Base-by-base conservation (phyloP, 1,140 invertebrate species). In the Drosophila lacteicornis region DNA sequence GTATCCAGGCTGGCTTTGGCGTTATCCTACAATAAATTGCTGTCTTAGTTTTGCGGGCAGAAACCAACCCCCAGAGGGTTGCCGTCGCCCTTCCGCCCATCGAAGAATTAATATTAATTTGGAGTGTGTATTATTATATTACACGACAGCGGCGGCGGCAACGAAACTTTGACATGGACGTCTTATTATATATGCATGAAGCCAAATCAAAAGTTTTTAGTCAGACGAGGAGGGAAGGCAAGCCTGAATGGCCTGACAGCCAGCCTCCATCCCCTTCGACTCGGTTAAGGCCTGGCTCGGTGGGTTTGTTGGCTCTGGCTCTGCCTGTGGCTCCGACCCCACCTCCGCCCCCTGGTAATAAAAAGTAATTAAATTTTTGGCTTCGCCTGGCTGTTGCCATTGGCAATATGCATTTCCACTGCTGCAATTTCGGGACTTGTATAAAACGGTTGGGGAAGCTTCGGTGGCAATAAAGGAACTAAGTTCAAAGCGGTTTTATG, bases 311-410 rank as follows among this genome's bases (percentile, higher is more conserved):
- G 57, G 59, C 55, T 25, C 61, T 27, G 69, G 17, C 57, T 76
- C 65, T 42, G 66, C 42, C 55, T 73, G 25, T 19, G 50, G 17
- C 50, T 13, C 30, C 50, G 17, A 17, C 2, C 22, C 22, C 22
- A 22, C 22, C 51, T 38, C 33, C 51, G 51, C 51, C 63, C 67
- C 68, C 55, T 67, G 47, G 63, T 69, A 81, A 81, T 85, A 81
- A 85, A 85, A 86, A 79, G 82, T 86, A 85, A 85, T 85, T 85
- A 85, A 79, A 85, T 86, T 85, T 85, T 66, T 73, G 67, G 69
- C 68, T 73, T 43, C 70, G 69, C 69, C 67, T 73, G 36, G 49
- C 67, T 40, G 69, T 73, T 73, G 69, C 69, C 69, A 73, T 59
- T 73, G 69, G 69, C 69, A 73, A 73, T 73, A 60, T 73, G 69